Conservation (phyloP, 2,113 vertebrate genomes). For the Syrmaticus mikado region DNA sequence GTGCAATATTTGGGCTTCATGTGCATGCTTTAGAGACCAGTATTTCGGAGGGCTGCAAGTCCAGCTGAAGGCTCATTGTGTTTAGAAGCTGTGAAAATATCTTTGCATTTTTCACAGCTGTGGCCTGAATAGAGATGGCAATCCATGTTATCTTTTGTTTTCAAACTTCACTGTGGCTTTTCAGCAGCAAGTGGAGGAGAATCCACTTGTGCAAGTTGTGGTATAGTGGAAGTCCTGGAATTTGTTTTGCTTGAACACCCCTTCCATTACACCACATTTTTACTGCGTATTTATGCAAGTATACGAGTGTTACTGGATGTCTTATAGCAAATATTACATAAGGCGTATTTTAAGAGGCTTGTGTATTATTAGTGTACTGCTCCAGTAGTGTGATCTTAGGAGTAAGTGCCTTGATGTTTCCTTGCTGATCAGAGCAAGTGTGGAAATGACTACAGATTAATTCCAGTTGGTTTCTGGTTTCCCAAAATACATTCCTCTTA, state of each 20-base stretch:
- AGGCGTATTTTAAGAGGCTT: neutral
- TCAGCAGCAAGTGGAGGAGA: neutral
- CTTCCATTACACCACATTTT: rapidly evolving
- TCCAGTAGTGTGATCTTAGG: neutral
- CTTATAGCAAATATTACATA: neutral
- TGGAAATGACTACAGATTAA: neutral
- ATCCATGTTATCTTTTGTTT: neutral
- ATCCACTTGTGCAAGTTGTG: neutral
- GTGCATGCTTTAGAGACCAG: neutral
- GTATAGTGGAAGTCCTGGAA: neutral
- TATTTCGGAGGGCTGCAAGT: neutral
- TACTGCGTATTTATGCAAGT: neutral
- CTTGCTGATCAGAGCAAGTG: neutral
- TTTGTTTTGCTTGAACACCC: neutral
- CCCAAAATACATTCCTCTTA: neutral
- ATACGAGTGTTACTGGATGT: neutral
- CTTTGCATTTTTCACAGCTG: neutral
- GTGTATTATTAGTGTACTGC: neutral
- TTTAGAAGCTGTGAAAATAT: neutral
- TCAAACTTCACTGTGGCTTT: neutral
- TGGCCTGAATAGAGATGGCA: neutral
- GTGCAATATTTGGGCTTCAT: rapidly evolving
- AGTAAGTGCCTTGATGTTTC: neutral
- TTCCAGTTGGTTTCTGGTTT: neutral
- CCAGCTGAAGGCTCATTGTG: neutral